Percentiles rank a stretch among this genome's conserved stretches.
These are phyloP conservation scores for Dromaius novaehollandiae DNA, from an alignment of 2,113 vertebrate genomes.

Conservation along the genomic window DNA sequence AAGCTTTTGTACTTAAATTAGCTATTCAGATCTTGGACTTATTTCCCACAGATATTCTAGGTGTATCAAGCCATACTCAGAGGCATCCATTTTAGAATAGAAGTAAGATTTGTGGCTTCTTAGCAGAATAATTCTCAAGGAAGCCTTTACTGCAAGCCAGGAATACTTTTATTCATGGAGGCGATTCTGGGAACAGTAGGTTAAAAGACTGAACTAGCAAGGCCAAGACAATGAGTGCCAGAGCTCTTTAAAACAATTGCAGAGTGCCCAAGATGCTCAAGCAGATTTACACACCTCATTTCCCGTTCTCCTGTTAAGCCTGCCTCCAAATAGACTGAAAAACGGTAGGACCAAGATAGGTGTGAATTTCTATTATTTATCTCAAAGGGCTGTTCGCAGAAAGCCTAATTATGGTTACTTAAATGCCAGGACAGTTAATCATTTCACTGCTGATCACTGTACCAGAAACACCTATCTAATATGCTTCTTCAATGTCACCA, in stretches of 20 bases:
- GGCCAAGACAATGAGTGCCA: neutral
- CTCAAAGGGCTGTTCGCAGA: conserved; percentile 61
- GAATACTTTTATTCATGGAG: conserved; percentile 51
- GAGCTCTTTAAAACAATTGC: neutral
- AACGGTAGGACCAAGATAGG: neutral
- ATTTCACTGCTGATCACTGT: conserved; percentile 59
- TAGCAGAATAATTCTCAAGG: conserved; percentile 26
- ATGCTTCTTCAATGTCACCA: neutral
- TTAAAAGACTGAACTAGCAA: conserved; percentile 38
- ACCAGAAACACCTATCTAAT: conserved; percentile 52
- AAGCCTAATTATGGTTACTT: conserved; percentile 76
- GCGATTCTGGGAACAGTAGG: conserved; percentile 29
- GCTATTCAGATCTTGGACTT: conserved; percentile 30
- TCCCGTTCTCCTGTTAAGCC: neutral
- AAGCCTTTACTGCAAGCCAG: conserved; percentile 35
- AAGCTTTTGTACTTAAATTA: conserved; percentile 45
- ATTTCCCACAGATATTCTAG: conserved; percentile 31
- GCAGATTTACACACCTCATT: conserved; percentile 54
- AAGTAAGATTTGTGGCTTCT: conserved; percentile 45
- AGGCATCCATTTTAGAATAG: neutral
- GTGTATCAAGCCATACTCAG: conserved; percentile 6
- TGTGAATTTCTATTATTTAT: conserved; percentile 76
- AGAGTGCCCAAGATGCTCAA: neutral
- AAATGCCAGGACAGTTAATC: conserved; percentile 76
- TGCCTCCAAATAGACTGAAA: conserved; percentile 22